A percentile compares a stretch with the other conserved stretches of the same genome.
Conservation (phyloP, 1,140 invertebrate genomes). For the Leptinotarsa defecta region DNA sequence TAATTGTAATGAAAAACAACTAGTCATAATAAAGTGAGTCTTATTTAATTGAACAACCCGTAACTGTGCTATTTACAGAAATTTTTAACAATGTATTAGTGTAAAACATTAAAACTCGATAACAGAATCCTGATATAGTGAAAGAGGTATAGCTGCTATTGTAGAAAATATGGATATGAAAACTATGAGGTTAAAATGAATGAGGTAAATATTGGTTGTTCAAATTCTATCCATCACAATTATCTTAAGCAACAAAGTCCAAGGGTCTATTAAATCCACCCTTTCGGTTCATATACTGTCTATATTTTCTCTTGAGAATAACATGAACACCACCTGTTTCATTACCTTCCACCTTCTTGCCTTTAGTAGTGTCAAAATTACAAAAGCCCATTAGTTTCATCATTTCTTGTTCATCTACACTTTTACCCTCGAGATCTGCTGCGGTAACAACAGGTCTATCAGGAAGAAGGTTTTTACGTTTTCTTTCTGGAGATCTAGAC, state of each 20-base stretch:
- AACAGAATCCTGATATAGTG: conserved; percentile 7
- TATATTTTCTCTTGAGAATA: conserved; percentile 94
- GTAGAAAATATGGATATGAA: background rate
- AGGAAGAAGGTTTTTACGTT: conserved; percentile 53
- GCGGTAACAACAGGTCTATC: conserved; percentile 69
- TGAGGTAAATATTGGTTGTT: conserved; percentile 45
- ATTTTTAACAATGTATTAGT: conserved; percentile 26
- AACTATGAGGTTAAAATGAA: conserved; percentile 13
- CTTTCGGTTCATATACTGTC: conserved; percentile 99
- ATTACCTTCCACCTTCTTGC: conserved; percentile 92
- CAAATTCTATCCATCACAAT: conserved; percentile 30
- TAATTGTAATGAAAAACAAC: background rate
- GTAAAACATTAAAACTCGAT: conserved; percentile 16
- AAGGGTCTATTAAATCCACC: conserved; percentile 98
- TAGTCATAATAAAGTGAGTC: background rate
- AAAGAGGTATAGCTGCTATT: conserved; percentile 13
- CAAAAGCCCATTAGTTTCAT: conserved; percentile 96
- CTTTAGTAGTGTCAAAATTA: conserved; percentile 93
- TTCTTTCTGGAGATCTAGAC: conserved; percentile 56
- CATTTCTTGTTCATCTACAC: conserved; percentile 94
- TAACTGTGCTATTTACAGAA: conserved; percentile 29
- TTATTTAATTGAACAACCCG: conserved; percentile 28
- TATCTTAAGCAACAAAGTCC: conserved; percentile 83
- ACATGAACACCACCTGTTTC: conserved; percentile 92
- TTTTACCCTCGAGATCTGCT: conserved; percentile 78